Percentiles rank a stretch among this genome's conserved stretches.
phyloP scores from a whole-genome alignment of 2,113 vertebrate species.

The Corythoichthys haematopterus region DNA sequence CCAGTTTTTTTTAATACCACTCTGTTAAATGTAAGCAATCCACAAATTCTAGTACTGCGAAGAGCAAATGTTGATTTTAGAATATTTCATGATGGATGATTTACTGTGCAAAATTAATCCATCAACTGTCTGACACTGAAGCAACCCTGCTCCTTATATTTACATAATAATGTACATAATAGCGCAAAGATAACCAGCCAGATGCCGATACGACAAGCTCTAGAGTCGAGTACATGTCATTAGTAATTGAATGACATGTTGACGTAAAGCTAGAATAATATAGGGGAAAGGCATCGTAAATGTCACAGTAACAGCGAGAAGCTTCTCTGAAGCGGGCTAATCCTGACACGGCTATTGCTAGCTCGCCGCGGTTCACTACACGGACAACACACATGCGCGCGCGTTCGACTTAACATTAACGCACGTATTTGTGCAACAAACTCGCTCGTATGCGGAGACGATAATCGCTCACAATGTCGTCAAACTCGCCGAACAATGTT shows the following conservation, averaged over 20 bases:
- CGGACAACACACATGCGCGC: conserved; percentile 48
- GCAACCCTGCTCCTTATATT: too few species aligned
- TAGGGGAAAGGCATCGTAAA: not conserved
- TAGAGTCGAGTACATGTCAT: not conserved
- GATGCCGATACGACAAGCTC: not conserved
- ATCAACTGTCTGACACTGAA: too few species aligned
- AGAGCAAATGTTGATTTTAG: too few species aligned
- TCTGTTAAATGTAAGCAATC: too few species aligned
- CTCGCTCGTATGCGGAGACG: not conserved
- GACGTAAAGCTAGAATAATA: not conserved
- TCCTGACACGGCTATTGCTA: conserved; percentile 64
- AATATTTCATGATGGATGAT: too few species aligned
- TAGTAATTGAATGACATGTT: not conserved
- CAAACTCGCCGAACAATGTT: not conserved
- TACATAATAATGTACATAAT: too few species aligned
- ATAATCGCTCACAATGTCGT: not conserved
- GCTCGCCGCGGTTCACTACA: conserved; percentile 44
- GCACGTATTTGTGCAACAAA: not conserved
- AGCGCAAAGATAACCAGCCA: conserved; percentile 22
- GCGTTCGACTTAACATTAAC: conserved; percentile 37
- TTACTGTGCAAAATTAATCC: too few species aligned
- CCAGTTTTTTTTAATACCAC: too few species aligned
- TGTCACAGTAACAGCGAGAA: conserved; percentile 6
- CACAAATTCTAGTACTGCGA: too few species aligned
- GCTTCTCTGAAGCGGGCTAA: conserved; percentile 41